These are phyloP conservation scores for Mus musculus DNA, from an alignment of 2,113 vertebrate species.

Conservation along the genomic window GRCm39 chrX:133076001-133076500, in stretches of 20 bases:
- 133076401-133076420: background rate
- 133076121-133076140: background rate
- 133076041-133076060: background rate
- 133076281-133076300: background rate
- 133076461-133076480: background rate
- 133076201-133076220: background rate
- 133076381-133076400: background rate
- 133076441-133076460: background rate
- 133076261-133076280: background rate
- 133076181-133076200: background rate
- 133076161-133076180: background rate
- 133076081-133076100: background rate
- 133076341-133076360: background rate
- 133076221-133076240: background rate
- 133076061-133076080: background rate
- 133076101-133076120: background rate
- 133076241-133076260: background rate
- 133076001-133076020: background rate
- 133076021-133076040: background rate
- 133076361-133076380: background rate
- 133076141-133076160: background rate
- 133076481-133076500: background rate
- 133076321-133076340: conserved; percentile 13
- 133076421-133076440: background rate
- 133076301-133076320: conserved; percentile 34